Conservation (phyloP, 2,888 invertebrate species). For the Hydraecia micacea region DNA sequence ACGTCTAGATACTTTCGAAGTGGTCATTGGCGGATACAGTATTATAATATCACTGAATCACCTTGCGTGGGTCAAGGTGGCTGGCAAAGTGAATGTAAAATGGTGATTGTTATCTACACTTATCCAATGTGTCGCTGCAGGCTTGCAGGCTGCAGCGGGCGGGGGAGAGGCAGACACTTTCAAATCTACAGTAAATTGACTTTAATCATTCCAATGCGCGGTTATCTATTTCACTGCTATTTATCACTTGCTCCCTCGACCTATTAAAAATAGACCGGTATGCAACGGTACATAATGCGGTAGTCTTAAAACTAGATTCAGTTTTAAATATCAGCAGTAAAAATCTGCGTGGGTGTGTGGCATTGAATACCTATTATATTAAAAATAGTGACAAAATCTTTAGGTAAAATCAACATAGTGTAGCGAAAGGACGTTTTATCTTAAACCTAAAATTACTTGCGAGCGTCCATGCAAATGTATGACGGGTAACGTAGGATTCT, state of each 20-base stretch:
- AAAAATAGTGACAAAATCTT: constrained; percentile 6
- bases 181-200: constrained; percentile 59
- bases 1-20: constrained; percentile 84
- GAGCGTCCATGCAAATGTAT: constrained; percentile 48
- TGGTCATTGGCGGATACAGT: constrained; percentile 84
- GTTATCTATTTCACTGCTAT: constrained; percentile 42
- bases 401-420: constrained; percentile 7
- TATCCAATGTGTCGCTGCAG: constrained; percentile 70
- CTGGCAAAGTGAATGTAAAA: constrained; percentile 86
- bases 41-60: constrained; percentile 87
- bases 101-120: constrained; percentile 78
- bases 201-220: constrained; percentile 42
- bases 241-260: constrained; percentile 39
- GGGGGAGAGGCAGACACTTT: constrained; percentile 63
- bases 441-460: constrained; percentile 30
- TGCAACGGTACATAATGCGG: constrained; percentile 28
- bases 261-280: constrained; percentile 45
- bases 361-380: constrained; percentile 47
- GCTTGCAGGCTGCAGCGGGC: constrained; percentile 44
- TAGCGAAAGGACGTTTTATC: background rate
- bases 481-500: constrained; percentile 45
- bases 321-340: constrained; percentile 41
- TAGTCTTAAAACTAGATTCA: constrained; percentile 36
- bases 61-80: constrained; percentile 89
- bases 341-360: constrained; percentile 31